Conservation (phyloP, 2,113 vertebrate genomes). For the Chrysemys picta region DNA sequence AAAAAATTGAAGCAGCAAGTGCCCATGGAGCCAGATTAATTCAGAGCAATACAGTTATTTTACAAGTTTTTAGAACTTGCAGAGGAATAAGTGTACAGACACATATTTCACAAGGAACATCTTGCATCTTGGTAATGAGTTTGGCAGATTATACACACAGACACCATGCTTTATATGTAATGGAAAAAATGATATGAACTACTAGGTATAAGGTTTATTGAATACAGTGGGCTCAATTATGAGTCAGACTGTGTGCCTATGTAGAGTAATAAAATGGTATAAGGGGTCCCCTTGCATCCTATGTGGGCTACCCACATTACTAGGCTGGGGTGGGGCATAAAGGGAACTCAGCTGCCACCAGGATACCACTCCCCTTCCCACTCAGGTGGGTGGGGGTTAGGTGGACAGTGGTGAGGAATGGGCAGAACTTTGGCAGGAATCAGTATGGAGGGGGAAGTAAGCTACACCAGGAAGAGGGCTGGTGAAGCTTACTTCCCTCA, state of each 20-base stretch:
- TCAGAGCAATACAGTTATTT: background rate
- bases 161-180: background rate
- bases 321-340: background rate
- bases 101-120: background rate
- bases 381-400: fast-evolving
- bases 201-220: background rate
- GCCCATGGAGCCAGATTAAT: background rate
- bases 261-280: background rate
- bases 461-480: background rate
- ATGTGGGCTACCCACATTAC: background rate
- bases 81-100: background rate
- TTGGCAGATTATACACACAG: background rate
- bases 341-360: background rate
- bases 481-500: background rate
- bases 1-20: background rate
- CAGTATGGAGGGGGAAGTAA: background rate
- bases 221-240: background rate
- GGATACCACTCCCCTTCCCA: background rate
- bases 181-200: background rate
- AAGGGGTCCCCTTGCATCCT: background rate
- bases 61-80: background rate
- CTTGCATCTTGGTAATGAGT: background rate
- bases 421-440: background rate
- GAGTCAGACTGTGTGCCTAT: background rate
- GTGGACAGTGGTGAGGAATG: background rate